A percentile compares a stretch with the other conserved stretches of the same genome.
These are phyloP conservation scores for Protaetia brevitarsis DNA, from an alignment of 1,140 invertebrate genomes.

Conservation along the genomic window DNA sequence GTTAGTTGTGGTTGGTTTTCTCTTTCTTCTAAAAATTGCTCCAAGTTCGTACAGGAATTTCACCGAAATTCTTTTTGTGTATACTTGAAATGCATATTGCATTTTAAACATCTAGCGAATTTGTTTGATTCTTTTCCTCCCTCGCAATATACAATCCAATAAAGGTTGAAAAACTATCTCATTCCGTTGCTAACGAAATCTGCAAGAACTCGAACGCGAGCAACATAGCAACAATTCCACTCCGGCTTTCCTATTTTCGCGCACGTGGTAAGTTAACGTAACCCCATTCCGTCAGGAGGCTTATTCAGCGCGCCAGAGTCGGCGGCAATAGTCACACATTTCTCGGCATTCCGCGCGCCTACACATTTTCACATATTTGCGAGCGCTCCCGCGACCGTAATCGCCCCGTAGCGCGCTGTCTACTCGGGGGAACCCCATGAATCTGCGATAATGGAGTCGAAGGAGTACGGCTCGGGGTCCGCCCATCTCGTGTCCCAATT, in stretches of 20 bases:
- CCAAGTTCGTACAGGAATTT: too few species aligned
- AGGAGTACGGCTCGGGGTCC: background rate
- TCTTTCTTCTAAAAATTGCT: too few species aligned
- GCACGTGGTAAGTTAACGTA: background rate
- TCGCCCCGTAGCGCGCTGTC: background rate
- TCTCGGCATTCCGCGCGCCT: background rate
- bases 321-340: background rate
- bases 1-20: too few species aligned
- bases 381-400: background rate
- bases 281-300: background rate
- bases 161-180: background rate
- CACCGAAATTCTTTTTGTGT: too few species aligned
- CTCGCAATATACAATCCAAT: too few species aligned
- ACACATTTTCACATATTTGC: background rate
- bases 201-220: background rate
- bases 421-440: background rate
- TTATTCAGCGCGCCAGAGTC: background rate
- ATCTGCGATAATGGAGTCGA: background rate
- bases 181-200: too few species aligned
- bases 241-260: background rate
- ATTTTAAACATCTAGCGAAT: too few species aligned
- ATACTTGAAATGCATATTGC: too few species aligned
- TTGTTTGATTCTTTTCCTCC: too few species aligned
- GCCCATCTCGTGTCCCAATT: background rate
- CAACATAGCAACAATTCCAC: background rate